Conservation (phyloP, 1,140 invertebrate species). For the Heliconius himera region DNA sequence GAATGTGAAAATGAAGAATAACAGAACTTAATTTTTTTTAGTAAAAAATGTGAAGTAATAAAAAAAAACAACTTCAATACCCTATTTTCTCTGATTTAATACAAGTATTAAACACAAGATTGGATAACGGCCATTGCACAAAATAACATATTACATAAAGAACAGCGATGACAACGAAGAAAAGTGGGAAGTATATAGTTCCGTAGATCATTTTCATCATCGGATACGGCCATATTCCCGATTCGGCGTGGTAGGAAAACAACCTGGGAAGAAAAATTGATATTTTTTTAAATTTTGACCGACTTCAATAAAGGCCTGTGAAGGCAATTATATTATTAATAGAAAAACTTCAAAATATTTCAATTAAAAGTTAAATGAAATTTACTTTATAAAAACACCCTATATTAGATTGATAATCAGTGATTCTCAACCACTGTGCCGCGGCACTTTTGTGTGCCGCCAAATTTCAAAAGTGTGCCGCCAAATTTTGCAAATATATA, state of each 20-base stretch:
- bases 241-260: conserved; percentile 41
- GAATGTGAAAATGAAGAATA: too few relatives aligned
- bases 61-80: not conserved
- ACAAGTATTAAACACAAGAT: conserved; percentile 19
- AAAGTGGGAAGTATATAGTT: conserved; percentile 51
- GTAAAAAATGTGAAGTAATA: too few relatives aligned
- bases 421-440: too few relatives aligned
- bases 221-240: conserved; percentile 56
- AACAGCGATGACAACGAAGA: conserved; percentile 2
- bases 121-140: conserved; percentile 45
- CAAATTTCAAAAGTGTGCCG: too few relatives aligned
- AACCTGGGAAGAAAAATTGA: conserved; percentile 50
- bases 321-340: too few relatives aligned
- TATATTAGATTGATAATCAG: too few relatives aligned
- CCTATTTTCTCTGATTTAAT: conserved; percentile 21
- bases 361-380: too few relatives aligned
- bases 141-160: conserved; percentile 33
- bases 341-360: too few relatives aligned
- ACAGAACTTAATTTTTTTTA: too few relatives aligned
- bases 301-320: not conserved
- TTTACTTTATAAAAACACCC: too few relatives aligned
- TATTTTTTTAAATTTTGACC: not conserved
- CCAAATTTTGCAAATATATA: too few relatives aligned
- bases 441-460: too few relatives aligned
- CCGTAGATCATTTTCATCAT: conserved; percentile 43